Evolutionary conservation across 2,113 vertebrate genomes (phyloP).

Genomic region (Lethenteron reissneri): DNA sequence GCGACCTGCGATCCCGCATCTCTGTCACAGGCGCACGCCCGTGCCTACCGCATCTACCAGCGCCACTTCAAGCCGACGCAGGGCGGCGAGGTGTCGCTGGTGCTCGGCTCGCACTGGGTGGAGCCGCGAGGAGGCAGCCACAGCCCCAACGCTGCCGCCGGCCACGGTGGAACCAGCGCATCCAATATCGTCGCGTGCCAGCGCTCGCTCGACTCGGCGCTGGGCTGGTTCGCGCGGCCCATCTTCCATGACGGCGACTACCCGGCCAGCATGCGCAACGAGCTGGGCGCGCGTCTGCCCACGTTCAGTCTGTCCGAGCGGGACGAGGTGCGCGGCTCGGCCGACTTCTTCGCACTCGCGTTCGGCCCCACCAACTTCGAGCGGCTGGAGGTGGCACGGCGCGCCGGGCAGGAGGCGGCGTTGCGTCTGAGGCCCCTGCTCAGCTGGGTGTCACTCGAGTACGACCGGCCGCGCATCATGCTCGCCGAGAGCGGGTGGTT

Average conservation of each 20-base stretch:
- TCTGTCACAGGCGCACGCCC: constrained; percentile 52
- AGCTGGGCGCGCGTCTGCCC: constrained; percentile 26
- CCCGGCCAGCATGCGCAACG: constrained; percentile 35
- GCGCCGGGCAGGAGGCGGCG: constrained; percentile 37
- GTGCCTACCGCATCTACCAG: constrained; percentile 63
- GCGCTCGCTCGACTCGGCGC: constrained; percentile 46
- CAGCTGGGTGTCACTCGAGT: constrained; percentile 67
- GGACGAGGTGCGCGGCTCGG: constrained; percentile 37
- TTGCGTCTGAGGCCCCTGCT: constrained; percentile 45
- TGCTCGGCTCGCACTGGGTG: constrained; percentile 75
- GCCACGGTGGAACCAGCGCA: too few relatives aligned
- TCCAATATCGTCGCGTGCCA: constrained; percentile 32
- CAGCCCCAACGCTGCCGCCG: background rate
- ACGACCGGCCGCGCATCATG: constrained; percentile 39
- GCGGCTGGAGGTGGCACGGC: constrained; percentile 23
- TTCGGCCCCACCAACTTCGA: constrained; percentile 76
- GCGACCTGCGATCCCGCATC: background rate
- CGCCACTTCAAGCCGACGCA: constrained; percentile 36
- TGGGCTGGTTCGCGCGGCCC: constrained; percentile 77
- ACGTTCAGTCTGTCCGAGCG: constrained; percentile 40
- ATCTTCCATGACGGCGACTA: constrained; percentile 63
- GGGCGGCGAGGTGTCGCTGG: constrained; percentile 54
- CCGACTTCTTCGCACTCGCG: constrained; percentile 80
- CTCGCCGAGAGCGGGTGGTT: constrained; percentile 84
- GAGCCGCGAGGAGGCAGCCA: constrained; percentile 36